Base-by-base conservation (phyloP, 2,113 vertebrate species). In the Rousettus leschenaultii region DNA sequence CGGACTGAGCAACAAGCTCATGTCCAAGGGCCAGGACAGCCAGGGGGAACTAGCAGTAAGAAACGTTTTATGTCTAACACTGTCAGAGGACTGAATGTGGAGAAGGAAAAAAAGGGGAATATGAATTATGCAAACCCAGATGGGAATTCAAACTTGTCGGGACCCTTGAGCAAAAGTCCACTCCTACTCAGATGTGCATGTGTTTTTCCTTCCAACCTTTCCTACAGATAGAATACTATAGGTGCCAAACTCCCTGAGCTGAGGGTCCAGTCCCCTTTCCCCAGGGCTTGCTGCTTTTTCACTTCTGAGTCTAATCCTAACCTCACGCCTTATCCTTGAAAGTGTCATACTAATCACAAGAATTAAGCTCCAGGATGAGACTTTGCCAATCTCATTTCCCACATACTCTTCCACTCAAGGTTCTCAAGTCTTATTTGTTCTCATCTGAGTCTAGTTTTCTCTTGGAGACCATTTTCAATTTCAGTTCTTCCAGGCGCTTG, bases 401-500 rank as follows among this genome's bases (percentile, higher is more conserved):
- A 84, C 51, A 74, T 28, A 51, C 18, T 94, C 87, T 89, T 79
- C 71, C 65, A 38, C 26, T 43, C 57, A 91, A 80, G 51, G 15
- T 95, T 75, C 30, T 38, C 43, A 53, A 66, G 79, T 11, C 61
- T 68, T 85, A 6, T 91, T 74, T 70, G 61, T 51, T 82, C 86
- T 95, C 63, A 75, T 74, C 51, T 77, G 79, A 75, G 86, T 84
- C 86, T 79, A 80, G 48, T 88, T 94, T 57, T 73, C 80, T 83
- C 68, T 66, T 26, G 26, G 55, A 86, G 66, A 66, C 7, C 18
- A 59, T 77, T 86, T 92, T 84, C 92, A 33, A 35, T 61, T 74
- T 95, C 51, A n/a, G 45, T 92, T 95, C 63, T 63, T 94, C 74
- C 40, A 92, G 95, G 89, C 86, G 45, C 30, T 48, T n/a, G 70